These are phyloP conservation scores for Drosophila sturtevanti DNA, from an alignment of 1,140 invertebrate species.

Conservation along the genomic window DNA sequence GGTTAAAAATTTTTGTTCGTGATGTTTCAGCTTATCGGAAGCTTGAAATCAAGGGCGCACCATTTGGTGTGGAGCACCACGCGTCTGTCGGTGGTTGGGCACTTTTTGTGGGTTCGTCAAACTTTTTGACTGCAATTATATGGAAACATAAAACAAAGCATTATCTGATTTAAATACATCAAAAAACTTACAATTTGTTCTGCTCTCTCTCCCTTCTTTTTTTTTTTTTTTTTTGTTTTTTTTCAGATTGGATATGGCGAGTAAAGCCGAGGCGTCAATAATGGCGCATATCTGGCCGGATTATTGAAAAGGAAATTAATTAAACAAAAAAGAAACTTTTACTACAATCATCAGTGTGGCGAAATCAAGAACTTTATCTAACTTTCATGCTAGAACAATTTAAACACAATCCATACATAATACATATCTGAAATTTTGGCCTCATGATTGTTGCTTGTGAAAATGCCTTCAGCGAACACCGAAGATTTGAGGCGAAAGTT, in stretches of 20 bases:
- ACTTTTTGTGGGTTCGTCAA: conserved; percentile 36
- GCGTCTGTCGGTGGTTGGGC: conserved; percentile 15
- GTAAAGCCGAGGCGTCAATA: conserved; percentile 21
- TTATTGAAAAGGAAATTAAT: neutral
- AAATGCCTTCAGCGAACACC: conserved; percentile 80
- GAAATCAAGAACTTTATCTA: neutral
- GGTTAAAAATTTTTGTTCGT: conserved; percentile 42
- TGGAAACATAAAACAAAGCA: neutral
- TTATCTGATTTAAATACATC: neutral
- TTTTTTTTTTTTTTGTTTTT: too few relatives aligned
- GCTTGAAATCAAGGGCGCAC: conserved; percentile 59
- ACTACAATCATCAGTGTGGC: too few relatives aligned
- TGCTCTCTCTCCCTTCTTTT: neutral
- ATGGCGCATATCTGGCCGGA: conserved; percentile 8
- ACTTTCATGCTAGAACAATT: too few relatives aligned
- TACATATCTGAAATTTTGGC: conserved; percentile 38
- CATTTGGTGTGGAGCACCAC: conserved; percentile 29
- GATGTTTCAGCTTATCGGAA: conserved; percentile 69
- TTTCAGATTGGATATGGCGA: conserved; percentile 40
- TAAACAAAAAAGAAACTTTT: neutral
- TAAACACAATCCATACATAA: conserved; percentile 6
- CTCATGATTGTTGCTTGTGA: conserved; percentile 76
- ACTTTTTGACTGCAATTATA: conserved; percentile 17
- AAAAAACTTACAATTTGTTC: neutral
- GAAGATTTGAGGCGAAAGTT: conserved; percentile 82